phyloP scores from a whole-genome alignment of 2,113 vertebrate genomes.

The Rhea pennata region DNA sequence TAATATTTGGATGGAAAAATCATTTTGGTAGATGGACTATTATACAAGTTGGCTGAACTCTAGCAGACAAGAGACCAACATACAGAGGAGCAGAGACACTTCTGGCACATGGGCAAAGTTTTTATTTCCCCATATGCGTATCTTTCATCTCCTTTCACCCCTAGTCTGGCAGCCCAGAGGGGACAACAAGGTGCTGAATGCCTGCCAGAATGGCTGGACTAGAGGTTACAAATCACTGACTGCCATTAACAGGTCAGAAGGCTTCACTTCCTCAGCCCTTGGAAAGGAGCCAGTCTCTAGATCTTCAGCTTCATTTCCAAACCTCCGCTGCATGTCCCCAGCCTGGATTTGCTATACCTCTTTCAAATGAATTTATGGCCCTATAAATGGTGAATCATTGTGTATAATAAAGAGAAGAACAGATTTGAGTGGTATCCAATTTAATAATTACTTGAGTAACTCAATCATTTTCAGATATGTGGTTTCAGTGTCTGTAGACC shows the following conservation, averaged over 20 bases:
- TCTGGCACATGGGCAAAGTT: not conserved
- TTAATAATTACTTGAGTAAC: constrained; percentile 74
- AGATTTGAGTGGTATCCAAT: constrained; percentile 69
- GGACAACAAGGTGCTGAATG: not conserved
- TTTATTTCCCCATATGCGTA: not conserved
- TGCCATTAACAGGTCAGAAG: not conserved
- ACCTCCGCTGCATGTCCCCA: not conserved
- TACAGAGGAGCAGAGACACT: not conserved
- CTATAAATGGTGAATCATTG: constrained; percentile 65
- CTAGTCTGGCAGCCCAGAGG: not conserved
- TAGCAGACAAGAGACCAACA: rapidly evolving
- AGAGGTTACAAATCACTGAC: not conserved
- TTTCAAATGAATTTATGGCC: constrained; percentile 57
- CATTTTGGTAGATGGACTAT: not conserved
- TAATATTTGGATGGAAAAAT: not conserved
- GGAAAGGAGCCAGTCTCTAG: not conserved
- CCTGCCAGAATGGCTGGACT: not conserved
- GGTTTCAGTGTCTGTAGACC: constrained; percentile 32
- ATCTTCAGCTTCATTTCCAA: not conserved
- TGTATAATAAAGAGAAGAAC: constrained; percentile 63
- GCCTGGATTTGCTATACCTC: not conserved
- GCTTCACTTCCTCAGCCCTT: not conserved
- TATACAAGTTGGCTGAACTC: not conserved
- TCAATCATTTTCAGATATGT: constrained; percentile 71
- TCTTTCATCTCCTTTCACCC: not conserved